Percentiles rank a stretch among this genome's conserved stretches.
Evolutionary conservation across 2,113 vertebrate genomes (phyloP).

Genomic region (Mastomys coucha): DNA sequence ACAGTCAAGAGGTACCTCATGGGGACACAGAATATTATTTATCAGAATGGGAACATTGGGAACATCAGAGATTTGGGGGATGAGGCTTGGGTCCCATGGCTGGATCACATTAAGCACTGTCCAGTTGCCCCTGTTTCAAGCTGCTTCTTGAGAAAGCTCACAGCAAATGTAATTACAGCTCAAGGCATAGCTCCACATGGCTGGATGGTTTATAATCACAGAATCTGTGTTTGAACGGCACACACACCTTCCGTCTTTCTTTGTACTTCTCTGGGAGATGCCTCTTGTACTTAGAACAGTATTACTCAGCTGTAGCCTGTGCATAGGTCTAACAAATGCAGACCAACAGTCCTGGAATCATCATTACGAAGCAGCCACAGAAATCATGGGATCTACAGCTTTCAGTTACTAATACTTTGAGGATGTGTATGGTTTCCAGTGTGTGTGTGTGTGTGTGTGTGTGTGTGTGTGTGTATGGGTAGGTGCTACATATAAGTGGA

Average conservation of each 20-base stretch:
- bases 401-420: neutral
- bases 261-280: neutral
- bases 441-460: too few relatives aligned
- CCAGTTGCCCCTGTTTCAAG: neutral
- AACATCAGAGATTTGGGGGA: neutral
- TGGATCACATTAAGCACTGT: neutral
- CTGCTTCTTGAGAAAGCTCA: slow-evolving; percentile 40
- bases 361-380: neutral
- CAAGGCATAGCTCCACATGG: neutral
- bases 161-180: slow-evolving; percentile 23
- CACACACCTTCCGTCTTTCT: neutral
- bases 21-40: neutral
- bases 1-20: neutral
- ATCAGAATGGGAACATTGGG: neutral
- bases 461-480: too few relatives aligned
- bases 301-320: neutral
- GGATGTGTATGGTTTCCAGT: neutral
- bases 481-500: neutral
- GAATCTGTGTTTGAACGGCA: slow-evolving; percentile 37
- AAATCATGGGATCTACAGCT: neutral
- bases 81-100: neutral
- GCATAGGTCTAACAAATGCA: neutral
- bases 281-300: neutral
- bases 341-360: neutral
- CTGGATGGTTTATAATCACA: slow-evolving; percentile 48